These are phyloP conservation scores for Mobula birostris DNA, from an alignment of 2,113 vertebrate species.

Conservation along the genomic window DNA sequence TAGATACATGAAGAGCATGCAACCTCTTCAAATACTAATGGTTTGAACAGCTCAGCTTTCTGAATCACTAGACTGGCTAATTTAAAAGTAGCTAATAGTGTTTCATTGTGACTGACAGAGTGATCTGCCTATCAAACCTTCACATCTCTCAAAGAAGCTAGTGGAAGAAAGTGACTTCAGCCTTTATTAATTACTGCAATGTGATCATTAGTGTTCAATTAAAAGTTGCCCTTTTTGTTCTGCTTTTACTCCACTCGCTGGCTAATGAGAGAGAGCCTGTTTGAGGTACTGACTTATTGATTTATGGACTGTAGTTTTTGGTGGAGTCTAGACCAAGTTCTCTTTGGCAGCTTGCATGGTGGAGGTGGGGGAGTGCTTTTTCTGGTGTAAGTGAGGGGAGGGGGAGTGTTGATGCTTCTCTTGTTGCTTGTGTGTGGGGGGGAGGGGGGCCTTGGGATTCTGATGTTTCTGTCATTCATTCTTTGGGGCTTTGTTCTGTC, in stretches of 20 bases:
- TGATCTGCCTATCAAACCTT: neutral
- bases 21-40: constrained; percentile 6
- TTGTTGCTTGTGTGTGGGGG: too few relatives aligned
- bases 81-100: neutral
- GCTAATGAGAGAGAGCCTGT: too few relatives aligned
- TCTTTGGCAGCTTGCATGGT: too few relatives aligned
- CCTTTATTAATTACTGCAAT: neutral
- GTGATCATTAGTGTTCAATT: neutral
- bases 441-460: too few relatives aligned
- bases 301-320: too few relatives aligned
- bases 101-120: neutral
- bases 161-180: neutral
- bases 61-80: constrained; percentile 11
- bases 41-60: constrained; percentile 35
- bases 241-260: neutral
- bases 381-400: too few relatives aligned
- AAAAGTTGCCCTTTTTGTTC: neutral
- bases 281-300: too few relatives aligned
- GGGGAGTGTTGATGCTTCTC: too few relatives aligned
- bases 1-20: neutral
- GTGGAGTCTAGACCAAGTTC: too few relatives aligned
- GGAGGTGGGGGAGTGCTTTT: too few relatives aligned
- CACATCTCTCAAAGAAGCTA: neutral
- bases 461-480: too few relatives aligned
- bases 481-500: too few relatives aligned